Conservation (phyloP, 2,113 vertebrate genomes). For the Bos taurus region ARS-UCD2.0 NC_037338.1:11618501-11619000, state of each 20-base stretch:
- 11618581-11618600: not conserved
- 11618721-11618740: not conserved
- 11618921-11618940: slow-evolving; percentile 41
- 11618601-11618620: slow-evolving; percentile 3
- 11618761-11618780: not conserved
- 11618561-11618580: not conserved
- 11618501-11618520: slow-evolving; percentile 21
- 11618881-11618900: not conserved
- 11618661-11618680: not conserved
- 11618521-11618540: slow-evolving; percentile 17
- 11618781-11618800: not conserved
- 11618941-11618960: not conserved
- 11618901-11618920: slow-evolving; percentile 52
- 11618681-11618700: not conserved
- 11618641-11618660: not conserved
- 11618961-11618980: not conserved
- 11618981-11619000: slow-evolving; percentile 22
- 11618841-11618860: slow-evolving; percentile 22
- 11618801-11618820: not conserved
- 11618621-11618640: slow-evolving; percentile 31
- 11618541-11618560: slow-evolving; percentile 2
- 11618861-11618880: slow-evolving; percentile 35
- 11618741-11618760: not conserved
- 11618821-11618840: not conserved
- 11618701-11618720: not conserved